Evolutionary conservation across 2,797 vertebrate species (phyloP), one percentile per base, ranked within the genome.

Genomic region (Cyprinella venusta): DNA sequence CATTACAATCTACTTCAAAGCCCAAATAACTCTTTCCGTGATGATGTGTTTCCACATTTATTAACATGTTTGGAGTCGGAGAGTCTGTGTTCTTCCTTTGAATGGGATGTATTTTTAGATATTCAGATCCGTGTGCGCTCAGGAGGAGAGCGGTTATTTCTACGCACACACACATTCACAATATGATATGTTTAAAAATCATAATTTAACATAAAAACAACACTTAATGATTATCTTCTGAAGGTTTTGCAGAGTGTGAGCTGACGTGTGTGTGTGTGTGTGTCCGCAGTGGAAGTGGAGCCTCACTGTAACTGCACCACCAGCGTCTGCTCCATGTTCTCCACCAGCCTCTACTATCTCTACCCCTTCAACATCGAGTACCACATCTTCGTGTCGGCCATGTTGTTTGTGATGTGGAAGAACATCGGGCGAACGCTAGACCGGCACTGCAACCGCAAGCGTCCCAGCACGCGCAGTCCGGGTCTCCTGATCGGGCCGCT

Each of bases 321-420:
- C 33, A 93, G 91, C 12, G 93, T 96, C 16, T 99, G 98, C 88
- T 91, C 95, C 0, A 93, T 97, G 92, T 95, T 99, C 91, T 95
- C 95, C 69, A 95, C 94, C 63, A 96, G 96, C 80, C 95, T 97
- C 77, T 96, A 96, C 89, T 99, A 98, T 83, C 95, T 99, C 15
- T 98, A 97, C 82, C 98, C 98, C 21, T 99, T 99, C 92, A 99
- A 97, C 90, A 97, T 98, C 0, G 98, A 99, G 88, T 99, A 98
- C 88, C 98, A 99, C 93, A 98, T 99, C 89, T 95, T 99, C 81
- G 97, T 98, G 79, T 99, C 98, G 0, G 97, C 94, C 0, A 95
- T 98, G 95, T 94, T 99, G 65, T 98, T 98, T 0, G 96, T 99
- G 81, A 95, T 99, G 87, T 99, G 98, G 98, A 98, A 98, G 89